These are phyloP conservation scores for Notocelia uddmanniana DNA, from an alignment of 2,888 invertebrate genomes.

Conservation along the genomic window DNA sequence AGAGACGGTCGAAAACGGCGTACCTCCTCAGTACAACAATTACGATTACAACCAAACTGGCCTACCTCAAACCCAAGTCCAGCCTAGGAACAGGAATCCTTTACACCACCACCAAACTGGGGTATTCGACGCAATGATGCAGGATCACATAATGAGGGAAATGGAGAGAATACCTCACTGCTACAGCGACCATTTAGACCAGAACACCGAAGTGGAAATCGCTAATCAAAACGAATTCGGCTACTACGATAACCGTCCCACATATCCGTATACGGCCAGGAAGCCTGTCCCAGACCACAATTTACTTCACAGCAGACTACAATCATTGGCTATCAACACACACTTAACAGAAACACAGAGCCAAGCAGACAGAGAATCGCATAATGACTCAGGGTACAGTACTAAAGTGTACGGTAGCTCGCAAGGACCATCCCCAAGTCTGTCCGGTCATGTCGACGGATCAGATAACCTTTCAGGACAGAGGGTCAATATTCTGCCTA, in stretches of 20 bases:
- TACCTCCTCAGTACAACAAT: constrained; percentile 65
- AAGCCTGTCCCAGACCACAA: constrained; percentile 76
- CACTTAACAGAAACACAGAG: constrained; percentile 80
- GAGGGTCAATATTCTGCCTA: constrained; percentile 68
- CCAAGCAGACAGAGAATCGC: constrained; percentile 88
- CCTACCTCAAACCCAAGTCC: constrained; percentile 66
- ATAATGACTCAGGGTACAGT: constrained; percentile 94
- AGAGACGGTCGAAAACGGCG: constrained; percentile 65
- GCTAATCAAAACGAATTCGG: constrained; percentile 78
- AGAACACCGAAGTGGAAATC: constrained; percentile 81
- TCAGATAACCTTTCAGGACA: constrained; percentile 76
- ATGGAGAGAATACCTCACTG: constrained; percentile 82
- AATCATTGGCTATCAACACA: constrained; percentile 81
- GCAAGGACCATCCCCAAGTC: constrained; percentile 91
- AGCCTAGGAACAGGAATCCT: constrained; percentile 75
- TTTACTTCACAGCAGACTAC: constrained; percentile 77
- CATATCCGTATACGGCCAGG: constrained; percentile 65
- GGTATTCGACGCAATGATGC: constrained; percentile 83
- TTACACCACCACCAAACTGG: constrained; percentile 77
- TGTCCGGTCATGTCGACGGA: constrained; percentile 86
- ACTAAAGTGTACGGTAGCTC: constrained; percentile 93
- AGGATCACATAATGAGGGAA: constrained; percentile 81
- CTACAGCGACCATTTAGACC: constrained; percentile 79
- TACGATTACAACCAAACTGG: constrained; percentile 73
- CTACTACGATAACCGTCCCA: constrained; percentile 75